Conservation (phyloP, 1,140 invertebrate genomes). For the silkworm (Bombyx mori) region DNA sequence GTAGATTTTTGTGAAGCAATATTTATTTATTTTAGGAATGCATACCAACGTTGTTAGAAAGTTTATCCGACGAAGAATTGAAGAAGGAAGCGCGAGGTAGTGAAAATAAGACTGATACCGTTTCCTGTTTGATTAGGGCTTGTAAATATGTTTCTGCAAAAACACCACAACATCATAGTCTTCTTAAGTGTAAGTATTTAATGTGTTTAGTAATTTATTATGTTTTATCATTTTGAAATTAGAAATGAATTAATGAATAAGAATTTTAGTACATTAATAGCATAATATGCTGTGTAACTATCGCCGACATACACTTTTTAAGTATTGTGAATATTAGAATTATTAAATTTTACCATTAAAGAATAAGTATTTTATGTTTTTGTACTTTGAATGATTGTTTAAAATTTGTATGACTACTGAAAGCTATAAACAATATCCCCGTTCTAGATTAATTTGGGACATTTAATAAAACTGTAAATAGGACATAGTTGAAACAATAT, state of each 20-base stretch:
- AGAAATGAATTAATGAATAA: background rate
- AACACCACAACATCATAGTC: slow-evolving; percentile 55
- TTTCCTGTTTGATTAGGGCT: slow-evolving; percentile 91
- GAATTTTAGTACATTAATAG: background rate
- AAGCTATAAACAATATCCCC: too few relatives aligned
- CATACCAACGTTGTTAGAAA: slow-evolving; percentile 91
- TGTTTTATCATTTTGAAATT: background rate
- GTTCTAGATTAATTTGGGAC: too few relatives aligned
- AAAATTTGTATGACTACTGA: too few relatives aligned
- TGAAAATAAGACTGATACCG: slow-evolving; percentile 93
- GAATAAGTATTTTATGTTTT: too few relatives aligned
- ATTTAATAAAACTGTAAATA: too few relatives aligned
- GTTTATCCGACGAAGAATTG: slow-evolving; percentile 96
- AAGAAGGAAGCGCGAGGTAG: slow-evolving; percentile 95
- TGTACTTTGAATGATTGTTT: too few relatives aligned
- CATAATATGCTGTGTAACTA: too few relatives aligned
- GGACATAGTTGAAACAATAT: too few relatives aligned
- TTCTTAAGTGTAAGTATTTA: slow-evolving; percentile 61
- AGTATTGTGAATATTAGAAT: too few relatives aligned
- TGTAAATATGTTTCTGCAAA: slow-evolving; percentile 88
- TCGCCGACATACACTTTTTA: too few relatives aligned
- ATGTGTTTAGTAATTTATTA: background rate
- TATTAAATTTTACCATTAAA: too few relatives aligned
- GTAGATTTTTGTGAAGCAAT: background rate
- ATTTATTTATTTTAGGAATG: slow-evolving; percentile 78